Percentiles rank a stretch among this genome's conserved stretches.
phyloP scores from a whole-genome alignment of 2,113 vertebrate species.

The Amphiprion percula region DNA sequence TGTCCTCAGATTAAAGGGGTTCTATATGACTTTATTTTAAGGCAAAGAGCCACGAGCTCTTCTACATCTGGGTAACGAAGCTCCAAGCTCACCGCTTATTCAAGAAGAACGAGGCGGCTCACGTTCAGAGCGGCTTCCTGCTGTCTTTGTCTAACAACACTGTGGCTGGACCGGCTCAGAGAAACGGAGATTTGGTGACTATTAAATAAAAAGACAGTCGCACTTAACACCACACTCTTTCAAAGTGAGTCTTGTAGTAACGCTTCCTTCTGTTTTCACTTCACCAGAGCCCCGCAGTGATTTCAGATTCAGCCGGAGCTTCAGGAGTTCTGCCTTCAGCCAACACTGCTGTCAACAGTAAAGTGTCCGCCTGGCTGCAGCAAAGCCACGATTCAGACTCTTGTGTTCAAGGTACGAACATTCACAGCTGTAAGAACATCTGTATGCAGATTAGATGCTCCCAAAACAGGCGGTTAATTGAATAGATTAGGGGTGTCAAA shows the following conservation, averaged over 20 bases:
- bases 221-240: background rate
- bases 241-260: background rate
- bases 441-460: no score
- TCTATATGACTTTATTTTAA: conserved; percentile 42
- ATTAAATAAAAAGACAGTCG: background rate
- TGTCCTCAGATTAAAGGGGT: background rate
- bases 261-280: background rate
- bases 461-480: no score
- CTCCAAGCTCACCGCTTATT: conserved; percentile 89
- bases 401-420: conserved; percentile 88
- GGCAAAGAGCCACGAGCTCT: conserved; percentile 92
- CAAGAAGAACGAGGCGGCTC: conserved; percentile 81
- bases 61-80: conserved; percentile 92
- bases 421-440: background rate
- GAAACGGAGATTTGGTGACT: conserved; percentile 72
- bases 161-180: conserved; percentile 61
- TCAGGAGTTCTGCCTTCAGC: conserved; percentile 58
- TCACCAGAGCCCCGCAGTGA: conserved; percentile 53
- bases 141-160: conserved; percentile 34
- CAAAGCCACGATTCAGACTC: conserved; percentile 87
- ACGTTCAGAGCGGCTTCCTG: conserved; percentile 67
- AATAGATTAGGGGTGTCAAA: no score
- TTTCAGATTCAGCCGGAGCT: background rate
- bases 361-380: conserved; percentile 91
- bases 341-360: conserved; percentile 75